Percentiles rank a stretch among this genome's conserved stretches.
phyloP scores from a whole-genome alignment of 1,140 invertebrate species.

The Leptinotarsa undecemlineata region DNA sequence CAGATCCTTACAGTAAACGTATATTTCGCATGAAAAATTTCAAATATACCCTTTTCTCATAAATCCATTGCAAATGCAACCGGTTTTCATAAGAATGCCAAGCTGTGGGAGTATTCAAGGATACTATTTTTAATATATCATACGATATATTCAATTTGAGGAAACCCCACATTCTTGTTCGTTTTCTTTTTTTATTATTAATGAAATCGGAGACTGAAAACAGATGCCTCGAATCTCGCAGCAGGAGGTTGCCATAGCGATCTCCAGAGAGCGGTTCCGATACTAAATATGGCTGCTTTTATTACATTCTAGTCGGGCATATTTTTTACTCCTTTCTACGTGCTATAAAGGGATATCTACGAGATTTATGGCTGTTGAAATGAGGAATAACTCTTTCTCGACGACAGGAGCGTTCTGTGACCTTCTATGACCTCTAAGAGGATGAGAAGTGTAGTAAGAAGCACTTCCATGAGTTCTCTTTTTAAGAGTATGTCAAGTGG shows the following conservation, averaged over 20 bases:
- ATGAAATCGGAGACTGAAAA: not conserved
- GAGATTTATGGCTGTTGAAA: not conserved
- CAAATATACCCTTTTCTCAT: too few relatives aligned
- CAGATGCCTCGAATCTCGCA: not conserved
- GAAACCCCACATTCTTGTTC: not conserved
- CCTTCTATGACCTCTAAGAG: not conserved
- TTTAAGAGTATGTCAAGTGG: too few relatives aligned
- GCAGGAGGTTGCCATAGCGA: conserved; percentile 4
- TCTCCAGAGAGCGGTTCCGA: not conserved
- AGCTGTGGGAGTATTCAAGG: too few relatives aligned
- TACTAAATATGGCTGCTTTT: conserved; percentile 3
- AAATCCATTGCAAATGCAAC: too few relatives aligned
- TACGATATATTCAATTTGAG: conserved; percentile 3
- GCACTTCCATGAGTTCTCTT: too few relatives aligned
- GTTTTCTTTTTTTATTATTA: not conserved
- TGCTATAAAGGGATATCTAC: conserved; percentile 3
- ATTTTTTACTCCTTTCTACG: not conserved
- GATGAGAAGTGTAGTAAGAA: too few relatives aligned
- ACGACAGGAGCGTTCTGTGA: not conserved
- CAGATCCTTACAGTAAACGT: too few relatives aligned
- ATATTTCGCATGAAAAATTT: too few relatives aligned
- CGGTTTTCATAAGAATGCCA: too few relatives aligned
- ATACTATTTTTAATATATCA: not conserved
- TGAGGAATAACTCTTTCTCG: not conserved
- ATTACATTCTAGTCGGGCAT: not conserved